Conservation (phyloP, 1,140 invertebrate genomes). For the Chionoecetes opilio region DNA sequence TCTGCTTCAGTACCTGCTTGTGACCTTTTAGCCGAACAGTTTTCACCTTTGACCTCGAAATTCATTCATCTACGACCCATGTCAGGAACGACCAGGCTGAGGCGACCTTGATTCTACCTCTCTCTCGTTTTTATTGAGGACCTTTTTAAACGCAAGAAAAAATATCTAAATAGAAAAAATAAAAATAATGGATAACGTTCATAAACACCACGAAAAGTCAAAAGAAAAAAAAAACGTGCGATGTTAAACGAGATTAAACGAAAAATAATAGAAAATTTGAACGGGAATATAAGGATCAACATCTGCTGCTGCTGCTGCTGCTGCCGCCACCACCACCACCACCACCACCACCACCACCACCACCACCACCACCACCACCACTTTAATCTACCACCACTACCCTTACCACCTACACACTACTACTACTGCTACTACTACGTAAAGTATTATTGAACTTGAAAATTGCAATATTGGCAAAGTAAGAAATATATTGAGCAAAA, state of each 20-base stretch:
- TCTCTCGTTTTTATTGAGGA: too few species aligned
- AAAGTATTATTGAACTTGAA: neutral
- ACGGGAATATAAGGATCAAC: too few species aligned
- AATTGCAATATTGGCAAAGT: neutral
- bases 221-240: too few species aligned
- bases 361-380: neutral
- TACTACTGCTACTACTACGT: neutral
- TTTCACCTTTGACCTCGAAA: neutral
- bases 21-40: neutral
- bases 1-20: neutral
- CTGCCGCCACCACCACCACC: neutral
- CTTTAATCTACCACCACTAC: neutral
- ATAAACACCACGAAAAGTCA: too few species aligned
- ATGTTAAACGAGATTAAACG: too few species aligned
- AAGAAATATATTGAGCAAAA: neutral
- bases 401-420: neutral
- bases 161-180: too few species aligned
- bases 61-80: neutral
- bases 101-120: neutral
- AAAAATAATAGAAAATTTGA: too few species aligned
- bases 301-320: neutral
- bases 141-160: too few species aligned
- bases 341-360: neutral
- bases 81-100: neutral
- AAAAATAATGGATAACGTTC: too few species aligned